Evolutionary conservation across 2,888 invertebrate genomes (phyloP).

Genomic region (Xestobium rufovillosum): DNA sequence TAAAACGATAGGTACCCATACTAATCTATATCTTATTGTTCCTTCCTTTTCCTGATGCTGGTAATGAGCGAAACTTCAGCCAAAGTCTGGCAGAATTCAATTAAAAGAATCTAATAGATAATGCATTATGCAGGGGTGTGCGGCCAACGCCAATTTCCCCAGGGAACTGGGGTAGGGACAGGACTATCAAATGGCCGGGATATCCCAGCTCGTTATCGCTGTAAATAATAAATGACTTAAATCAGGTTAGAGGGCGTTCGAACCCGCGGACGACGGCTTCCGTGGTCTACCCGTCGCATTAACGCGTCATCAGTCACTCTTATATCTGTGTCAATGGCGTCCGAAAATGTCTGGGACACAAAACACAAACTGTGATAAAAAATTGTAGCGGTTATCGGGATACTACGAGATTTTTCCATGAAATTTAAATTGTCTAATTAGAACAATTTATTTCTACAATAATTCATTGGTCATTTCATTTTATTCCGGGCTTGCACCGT

Average conservation of each 20-base stretch:
- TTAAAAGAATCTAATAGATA: slow-evolving; percentile 25
- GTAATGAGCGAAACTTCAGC: too few relatives aligned
- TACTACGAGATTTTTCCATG: too few relatives aligned
- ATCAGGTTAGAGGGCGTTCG: slow-evolving; percentile 13
- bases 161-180: slow-evolving; percentile 24
- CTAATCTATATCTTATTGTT: too few relatives aligned
- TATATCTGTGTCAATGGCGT: not conserved
- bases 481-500: too few relatives aligned
- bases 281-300: slow-evolving; percentile 10
- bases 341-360: not conserved
- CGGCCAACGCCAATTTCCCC: slow-evolving; percentile 21
- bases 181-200: slow-evolving; percentile 31
- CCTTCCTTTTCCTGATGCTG: too few relatives aligned
- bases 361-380: too few relatives aligned
- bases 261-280: slow-evolving; percentile 16
- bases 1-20: too few relatives aligned
- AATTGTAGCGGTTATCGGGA: too few relatives aligned
- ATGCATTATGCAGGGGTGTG: slow-evolving; percentile 22
- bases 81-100: too few relatives aligned
- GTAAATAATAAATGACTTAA: slow-evolving; percentile 33
- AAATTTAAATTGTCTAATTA: too few relatives aligned
- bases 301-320: slow-evolving; percentile 9
- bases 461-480: too few relatives aligned
- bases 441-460: too few relatives aligned
- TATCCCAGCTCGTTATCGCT: slow-evolving; percentile 36